Percentiles rank a stretch among this genome's conserved stretches.
Evolutionary conservation across 92 coral and sea anemone species (phyloP).

Genomic region (Montipora capitata): DNA sequence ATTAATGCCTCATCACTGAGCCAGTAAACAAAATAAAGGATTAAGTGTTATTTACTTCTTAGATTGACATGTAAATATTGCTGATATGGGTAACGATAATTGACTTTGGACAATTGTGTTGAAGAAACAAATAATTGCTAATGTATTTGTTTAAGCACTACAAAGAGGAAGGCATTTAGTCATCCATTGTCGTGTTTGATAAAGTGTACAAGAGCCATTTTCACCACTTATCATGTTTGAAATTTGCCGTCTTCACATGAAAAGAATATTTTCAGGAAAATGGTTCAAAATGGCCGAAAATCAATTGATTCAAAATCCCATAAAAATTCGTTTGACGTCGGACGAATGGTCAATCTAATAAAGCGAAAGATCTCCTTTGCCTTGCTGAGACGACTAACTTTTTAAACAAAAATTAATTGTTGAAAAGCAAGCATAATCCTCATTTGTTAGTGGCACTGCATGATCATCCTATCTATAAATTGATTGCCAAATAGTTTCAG

Average conservation of each 20-base stretch:
- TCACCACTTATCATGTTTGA: too few species aligned
- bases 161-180: neutral
- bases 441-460: too few species aligned
- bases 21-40: neutral
- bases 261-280: neutral
- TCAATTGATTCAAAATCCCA: neutral
- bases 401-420: neutral
- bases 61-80: slow-evolving; percentile 4
- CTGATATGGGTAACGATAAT: neutral
- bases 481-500: too few species aligned
- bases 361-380: neutral
- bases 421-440: too few species aligned
- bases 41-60: neutral
- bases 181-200: too few species aligned
- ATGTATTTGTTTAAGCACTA: neutral
- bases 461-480: too few species aligned
- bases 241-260: neutral
- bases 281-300: neutral
- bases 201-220: neutral
- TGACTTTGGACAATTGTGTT: neutral
- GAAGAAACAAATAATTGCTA: slow-evolving; percentile 2
- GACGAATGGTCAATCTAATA: neutral
- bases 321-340: neutral
- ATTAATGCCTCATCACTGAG: neutral
- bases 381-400: neutral